Base-by-base conservation (phyloP, 2,113 vertebrate species). In the Chionis minor region DNA sequence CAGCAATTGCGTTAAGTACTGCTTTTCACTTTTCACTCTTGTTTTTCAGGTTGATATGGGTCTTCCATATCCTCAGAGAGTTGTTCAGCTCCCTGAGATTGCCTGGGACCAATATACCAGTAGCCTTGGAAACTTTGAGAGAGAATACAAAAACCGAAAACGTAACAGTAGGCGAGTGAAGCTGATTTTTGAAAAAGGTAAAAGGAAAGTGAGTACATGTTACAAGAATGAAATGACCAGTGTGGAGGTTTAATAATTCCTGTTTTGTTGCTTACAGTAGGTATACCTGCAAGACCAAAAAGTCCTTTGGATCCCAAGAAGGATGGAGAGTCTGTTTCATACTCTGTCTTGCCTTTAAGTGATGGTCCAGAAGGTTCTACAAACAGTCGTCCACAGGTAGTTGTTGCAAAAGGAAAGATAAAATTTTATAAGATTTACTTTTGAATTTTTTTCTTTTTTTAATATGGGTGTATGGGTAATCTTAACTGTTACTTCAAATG, bases 81-180 rank as follows among this genome's bases (percentile, higher is more conserved):
- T 99, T 78, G 99, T 99, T 89, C 99, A 99, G 82, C 98, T 99
- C 91, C 99, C 99, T 33, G 99, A 99, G 70, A 98, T 99, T 55
- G 97, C 99, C 14, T 99, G 99, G 99, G 99, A 99, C 97, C 99
- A 99, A 97, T 99, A 99, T 97, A 99, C 99, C 77, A 99, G 98
- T 79, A 99, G 99, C 92, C 99, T 99, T 75, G 98, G 99, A 17
- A 99, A 99, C 94, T 99, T 99, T 89, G 99, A 99, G 97, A 98
- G 98, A 96, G 99, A 99, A 96, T 99, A 99, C 97, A 99, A 98
- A 63, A 99, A 99, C 97, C 98, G 99, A 95, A 99, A 99, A 95
- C 99, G 99, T 81, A 99, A 99, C 97, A 99, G 99, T 83, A 98
- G 99, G 93, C 98, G 98, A 96, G 98, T 99, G 81, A 99, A 99